Evolutionary conservation across 2,797 vertebrate species (phyloP).

Genomic region (Kryptolebias ocellatus): DNA sequence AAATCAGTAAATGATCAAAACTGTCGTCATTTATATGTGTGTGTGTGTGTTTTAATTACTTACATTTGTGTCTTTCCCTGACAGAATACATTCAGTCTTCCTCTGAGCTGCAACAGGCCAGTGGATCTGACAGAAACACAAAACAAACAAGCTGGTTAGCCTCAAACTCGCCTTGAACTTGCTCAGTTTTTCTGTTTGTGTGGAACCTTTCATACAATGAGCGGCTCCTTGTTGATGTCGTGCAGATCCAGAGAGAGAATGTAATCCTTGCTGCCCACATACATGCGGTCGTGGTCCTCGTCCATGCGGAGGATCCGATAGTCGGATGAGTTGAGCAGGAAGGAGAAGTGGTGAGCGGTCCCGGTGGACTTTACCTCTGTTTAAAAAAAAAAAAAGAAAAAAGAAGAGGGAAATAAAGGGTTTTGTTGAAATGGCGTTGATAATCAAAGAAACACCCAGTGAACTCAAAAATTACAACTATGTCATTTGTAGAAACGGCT

Average conservation of each 20-base stretch:
- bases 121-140: slow-evolving; percentile 87
- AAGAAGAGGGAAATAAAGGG: slow-evolving; percentile 32
- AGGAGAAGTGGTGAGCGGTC: slow-evolving; percentile 97
- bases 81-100: slow-evolving; percentile 94
- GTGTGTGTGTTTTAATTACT: slow-evolving; percentile 65
- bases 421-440: slow-evolving; percentile 38
- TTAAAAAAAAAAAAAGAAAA: slow-evolving; percentile 6
- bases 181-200: slow-evolving; percentile 7
- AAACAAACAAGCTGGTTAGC: slow-evolving; percentile 31
- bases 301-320: slow-evolving; percentile 98
- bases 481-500: slow-evolving; percentile 14
- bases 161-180: slow-evolving; percentile 5
- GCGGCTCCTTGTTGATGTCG: slow-evolving; percentile 98
- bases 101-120: slow-evolving; percentile 94
- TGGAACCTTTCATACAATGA: slow-evolving; percentile 88
- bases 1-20: neutral
- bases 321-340: slow-evolving; percentile 96
- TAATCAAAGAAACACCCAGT: slow-evolving; percentile 20
- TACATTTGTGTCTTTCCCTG: slow-evolving; percentile 96
- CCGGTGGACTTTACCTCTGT: slow-evolving; percentile 93
- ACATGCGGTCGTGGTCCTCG: slow-evolving; percentile 99
- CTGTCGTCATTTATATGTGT: neutral
- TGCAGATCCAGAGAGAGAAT: slow-evolving; percentile 96
- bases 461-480: too few species aligned
- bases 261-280: slow-evolving; percentile 99